Conservation (phyloP, 2,797 vertebrate genomes). For the Tympanoctomys barrerae region DNA sequence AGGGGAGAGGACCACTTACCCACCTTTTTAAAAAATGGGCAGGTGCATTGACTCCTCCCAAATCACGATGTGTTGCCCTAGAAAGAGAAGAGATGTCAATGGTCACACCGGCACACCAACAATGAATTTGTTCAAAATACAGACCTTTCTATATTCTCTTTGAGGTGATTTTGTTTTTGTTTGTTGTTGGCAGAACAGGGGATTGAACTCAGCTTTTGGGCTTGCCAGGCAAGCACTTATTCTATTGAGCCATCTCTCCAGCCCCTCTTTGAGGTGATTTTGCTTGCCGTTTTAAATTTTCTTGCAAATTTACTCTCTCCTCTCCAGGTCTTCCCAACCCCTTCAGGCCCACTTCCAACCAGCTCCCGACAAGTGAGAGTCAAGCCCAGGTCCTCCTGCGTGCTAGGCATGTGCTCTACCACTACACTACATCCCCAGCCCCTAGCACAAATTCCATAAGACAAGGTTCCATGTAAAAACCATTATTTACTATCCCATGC, state of each 20-base stretch:
- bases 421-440: not conserved
- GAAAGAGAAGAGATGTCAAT: not conserved
- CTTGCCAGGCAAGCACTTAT: no score
- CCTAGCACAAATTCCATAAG: constrained; percentile 46
- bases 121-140: constrained; percentile 11
- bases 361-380: not conserved
- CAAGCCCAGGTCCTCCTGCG: not conserved
- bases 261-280: not conserved
- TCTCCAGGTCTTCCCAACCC: not conserved
- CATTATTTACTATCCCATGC: constrained; percentile 10
- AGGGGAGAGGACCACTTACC: not conserved
- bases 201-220: no score
- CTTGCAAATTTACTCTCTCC: not conserved
- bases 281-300: not conserved
- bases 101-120: not conserved
- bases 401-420: not conserved
- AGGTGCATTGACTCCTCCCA: not conserved
- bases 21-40: not conserved
- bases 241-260: no score
- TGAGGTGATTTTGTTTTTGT: not conserved
- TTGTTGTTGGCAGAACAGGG: no score
- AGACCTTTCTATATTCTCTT: not conserved
- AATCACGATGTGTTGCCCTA: not conserved
- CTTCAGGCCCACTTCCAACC: rapidly evolving
- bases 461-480: constrained; percentile 28